Evolutionary conservation across 2,888 invertebrate genomes (phyloP).

Genomic region (Chalcis sispes): DNA sequence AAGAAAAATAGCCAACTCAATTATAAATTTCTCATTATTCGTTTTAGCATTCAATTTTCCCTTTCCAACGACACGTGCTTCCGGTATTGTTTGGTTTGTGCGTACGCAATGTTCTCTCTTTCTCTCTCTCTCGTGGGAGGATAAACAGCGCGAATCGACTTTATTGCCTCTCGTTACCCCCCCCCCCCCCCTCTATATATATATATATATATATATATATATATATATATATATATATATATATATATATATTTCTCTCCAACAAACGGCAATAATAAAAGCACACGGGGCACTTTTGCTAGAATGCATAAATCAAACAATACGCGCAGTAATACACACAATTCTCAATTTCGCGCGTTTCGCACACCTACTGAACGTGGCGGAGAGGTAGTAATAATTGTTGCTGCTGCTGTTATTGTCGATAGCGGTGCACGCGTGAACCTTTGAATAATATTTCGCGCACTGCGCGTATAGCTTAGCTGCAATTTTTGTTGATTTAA

Average conservation of each 20-base stretch:
- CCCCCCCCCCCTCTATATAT: background rate
- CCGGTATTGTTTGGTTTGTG: slow-evolving; percentile 3
- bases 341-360: background rate
- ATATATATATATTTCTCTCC: background rate
- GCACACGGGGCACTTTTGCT: no score
- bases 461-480: background rate
- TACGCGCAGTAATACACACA: slow-evolving; percentile 3
- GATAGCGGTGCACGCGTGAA: no score
- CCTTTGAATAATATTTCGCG: slow-evolving; percentile 25
- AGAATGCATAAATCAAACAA: no score
- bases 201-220: background rate
- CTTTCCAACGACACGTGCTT: background rate
- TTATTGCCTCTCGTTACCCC: slow-evolving; percentile 29
- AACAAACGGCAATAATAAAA: background rate
- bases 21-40: slow-evolving; percentile 32
- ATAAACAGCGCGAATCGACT: slow-evolving; percentile 20
- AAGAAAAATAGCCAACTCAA: slow-evolving; percentile 21
- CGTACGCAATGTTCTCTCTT: background rate
- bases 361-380: no score
- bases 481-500: no score
- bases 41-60: slow-evolving; percentile 20
- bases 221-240: background rate
- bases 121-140: background rate
- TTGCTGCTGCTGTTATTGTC: no score
- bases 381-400: no score